Evolutionary conservation across 2,113 vertebrate species (phyloP).

Genomic region (Poeciliopsis occidentalis): DNA sequence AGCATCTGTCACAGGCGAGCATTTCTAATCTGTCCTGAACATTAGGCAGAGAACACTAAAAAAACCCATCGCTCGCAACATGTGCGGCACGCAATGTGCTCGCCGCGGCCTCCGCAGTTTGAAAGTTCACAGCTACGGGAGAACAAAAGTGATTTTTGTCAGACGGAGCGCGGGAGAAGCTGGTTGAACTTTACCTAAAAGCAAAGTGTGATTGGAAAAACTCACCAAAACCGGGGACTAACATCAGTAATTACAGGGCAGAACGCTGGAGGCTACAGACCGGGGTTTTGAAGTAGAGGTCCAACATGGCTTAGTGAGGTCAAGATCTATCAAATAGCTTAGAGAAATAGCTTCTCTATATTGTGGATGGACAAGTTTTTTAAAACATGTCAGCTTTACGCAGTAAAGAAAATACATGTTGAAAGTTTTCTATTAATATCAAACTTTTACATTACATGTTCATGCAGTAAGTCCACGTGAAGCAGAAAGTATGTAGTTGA

Average conservation of each 20-base stretch:
- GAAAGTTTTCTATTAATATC: neutral
- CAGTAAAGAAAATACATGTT: neutral
- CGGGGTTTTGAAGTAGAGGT: slow-evolving; percentile 74
- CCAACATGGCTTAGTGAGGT: slow-evolving; percentile 68
- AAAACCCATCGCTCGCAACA: slow-evolving; percentile 57
- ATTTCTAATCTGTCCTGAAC: slow-evolving; percentile 86
- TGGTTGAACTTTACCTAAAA: slow-evolving; percentile 14
- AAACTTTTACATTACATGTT: neutral
- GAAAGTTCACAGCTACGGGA: slow-evolving; percentile 40
- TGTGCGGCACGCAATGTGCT: slow-evolving; percentile 59
- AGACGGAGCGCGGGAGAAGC: slow-evolving; percentile 12
- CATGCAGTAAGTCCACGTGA: neutral
- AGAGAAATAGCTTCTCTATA: slow-evolving; percentile 42
- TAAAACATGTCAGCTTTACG: slow-evolving; percentile 3
- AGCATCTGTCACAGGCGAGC: slow-evolving; percentile 84
- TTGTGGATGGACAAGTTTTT: slow-evolving; percentile 10
- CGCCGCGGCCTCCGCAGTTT: slow-evolving; percentile 24
- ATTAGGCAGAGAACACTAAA: slow-evolving; percentile 81
- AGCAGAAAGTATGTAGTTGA: neutral
- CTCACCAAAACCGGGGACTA: slow-evolving; percentile 78
- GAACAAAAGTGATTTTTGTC: slow-evolving; percentile 22
- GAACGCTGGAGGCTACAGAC: slow-evolving; percentile 84
- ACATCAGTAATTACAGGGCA: slow-evolving; percentile 88
- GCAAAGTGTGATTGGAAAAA: slow-evolving; percentile 2
- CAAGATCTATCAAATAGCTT: slow-evolving; percentile 60